Percentiles rank a stretch among this genome's conserved stretches.
phyloP scores from a whole-genome alignment of 2,888 invertebrate genomes.

The Pseudococcus viburni region DNA sequence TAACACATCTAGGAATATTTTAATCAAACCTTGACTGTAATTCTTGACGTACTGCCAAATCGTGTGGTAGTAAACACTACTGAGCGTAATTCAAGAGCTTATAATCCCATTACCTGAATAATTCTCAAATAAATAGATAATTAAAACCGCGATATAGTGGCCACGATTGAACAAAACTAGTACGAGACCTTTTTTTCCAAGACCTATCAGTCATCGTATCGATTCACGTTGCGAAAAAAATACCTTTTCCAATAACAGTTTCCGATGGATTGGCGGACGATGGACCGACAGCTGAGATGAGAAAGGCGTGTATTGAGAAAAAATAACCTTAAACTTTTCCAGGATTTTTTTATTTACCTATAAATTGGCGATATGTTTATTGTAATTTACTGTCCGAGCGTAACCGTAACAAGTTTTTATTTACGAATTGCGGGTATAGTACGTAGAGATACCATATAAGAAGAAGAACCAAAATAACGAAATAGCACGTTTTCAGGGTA shows the following conservation, averaged over 20 bases:
- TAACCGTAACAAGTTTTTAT: slow-evolving; percentile 44
- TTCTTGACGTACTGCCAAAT: not conserved
- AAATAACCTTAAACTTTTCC: not conserved
- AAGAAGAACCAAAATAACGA: slow-evolving; percentile 27
- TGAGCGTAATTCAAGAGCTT: not conserved
- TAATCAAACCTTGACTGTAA: not conserved
- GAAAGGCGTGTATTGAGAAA: not conserved
- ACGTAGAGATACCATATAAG: not conserved
- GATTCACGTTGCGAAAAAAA: not conserved
- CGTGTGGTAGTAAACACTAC: not conserved
- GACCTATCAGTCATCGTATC: not conserved
- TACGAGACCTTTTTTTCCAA: not conserved
- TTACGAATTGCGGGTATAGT: slow-evolving; percentile 21
- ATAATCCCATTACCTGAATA: not conserved
- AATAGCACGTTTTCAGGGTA: slow-evolving; percentile 42
- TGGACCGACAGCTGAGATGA: not conserved
- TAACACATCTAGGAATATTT: not conserved
- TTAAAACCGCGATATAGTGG: not conserved
- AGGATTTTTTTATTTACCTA: not conserved
- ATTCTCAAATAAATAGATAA: not conserved
- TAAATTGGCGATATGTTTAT: slow-evolving; percentile 3
- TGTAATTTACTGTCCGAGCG: slow-evolving; percentile 39
- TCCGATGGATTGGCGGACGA: not conserved
- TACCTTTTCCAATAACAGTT: not conserved
- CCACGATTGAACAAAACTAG: not conserved